Conservation (phyloP, 1,140 invertebrate species). For the Drosophila serrata region DNA sequence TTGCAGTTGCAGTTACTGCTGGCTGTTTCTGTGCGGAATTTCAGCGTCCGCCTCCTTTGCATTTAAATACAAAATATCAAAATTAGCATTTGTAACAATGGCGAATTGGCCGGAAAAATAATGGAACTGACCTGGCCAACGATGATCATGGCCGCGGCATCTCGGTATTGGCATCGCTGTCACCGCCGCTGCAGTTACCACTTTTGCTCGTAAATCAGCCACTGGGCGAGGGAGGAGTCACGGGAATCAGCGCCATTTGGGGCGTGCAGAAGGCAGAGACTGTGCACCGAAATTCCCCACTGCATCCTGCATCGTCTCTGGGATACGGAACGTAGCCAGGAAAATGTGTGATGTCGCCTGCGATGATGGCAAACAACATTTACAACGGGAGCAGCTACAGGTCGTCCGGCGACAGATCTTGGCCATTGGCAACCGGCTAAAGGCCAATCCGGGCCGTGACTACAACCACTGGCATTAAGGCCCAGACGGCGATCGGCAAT, state of each 20-base stretch:
- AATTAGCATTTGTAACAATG: conserved; percentile 84
- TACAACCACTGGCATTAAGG: conserved; percentile 54
- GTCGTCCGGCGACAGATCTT: conserved; percentile 50
- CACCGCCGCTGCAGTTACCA: conserved; percentile 14
- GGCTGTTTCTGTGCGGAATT: conserved; percentile 21
- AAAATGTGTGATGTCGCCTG: conserved; percentile 78
- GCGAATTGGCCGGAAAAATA: conserved; percentile 82
- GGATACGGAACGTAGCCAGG: conserved; percentile 11
- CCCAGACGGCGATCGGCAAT: conserved; percentile 33
- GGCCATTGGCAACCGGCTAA: conserved; percentile 56
- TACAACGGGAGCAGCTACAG: conserved; percentile 78
- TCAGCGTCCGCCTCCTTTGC: conserved; percentile 53
- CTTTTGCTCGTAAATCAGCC: conserved; percentile 68
- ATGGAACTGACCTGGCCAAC: conserved; percentile 79
- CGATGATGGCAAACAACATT: conserved; percentile 70
- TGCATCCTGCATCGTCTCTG: conserved; percentile 29
- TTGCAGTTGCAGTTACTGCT: conserved; percentile 27
- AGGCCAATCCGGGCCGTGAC: conserved; percentile 77
- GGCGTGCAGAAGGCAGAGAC: conserved; percentile 42
- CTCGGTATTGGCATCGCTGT: conserved; percentile 25
- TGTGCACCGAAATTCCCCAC: conserved; percentile 68
- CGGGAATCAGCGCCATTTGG: conserved; percentile 20
- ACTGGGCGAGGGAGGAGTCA: conserved; percentile 24
- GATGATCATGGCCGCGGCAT: conserved; percentile 70
- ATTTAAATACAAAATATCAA: conserved; percentile 84